Evolutionary conservation across 2,797 vertebrate species (phyloP), one percentile per base, ranked within the genome.

Genomic region (Semaprochilodus insignis): DNA sequence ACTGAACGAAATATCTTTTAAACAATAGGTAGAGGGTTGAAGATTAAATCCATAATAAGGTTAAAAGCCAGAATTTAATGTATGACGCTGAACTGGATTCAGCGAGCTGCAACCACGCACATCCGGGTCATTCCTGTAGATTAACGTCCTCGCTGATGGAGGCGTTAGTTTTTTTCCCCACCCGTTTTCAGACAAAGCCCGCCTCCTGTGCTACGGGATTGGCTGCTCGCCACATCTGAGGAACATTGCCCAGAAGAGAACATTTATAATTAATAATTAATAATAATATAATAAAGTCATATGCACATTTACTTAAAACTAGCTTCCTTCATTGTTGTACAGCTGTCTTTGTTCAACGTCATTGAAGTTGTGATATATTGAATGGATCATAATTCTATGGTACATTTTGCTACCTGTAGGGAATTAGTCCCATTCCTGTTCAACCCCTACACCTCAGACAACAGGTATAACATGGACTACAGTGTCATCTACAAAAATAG

Each of bases 21-120:
- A 25, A 71, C 23, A 52, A 25, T 7, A 52, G 2, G n/a, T 6
- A 27, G n/a, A 52, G 10, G 52, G 0, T 15, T 57, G 10, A 74
- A 10, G 4, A 4, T 21, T 14, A 21, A 36, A 15, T 6, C 40
- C 40, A 44, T 44, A 44, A 44, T 6, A 13, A 16, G 21, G 21
- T 11, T 6, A n/a, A 31, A 59, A 59, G 13, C 10, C 51, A 23
- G 4, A n/a, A 2, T 57, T 40, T 74, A 31, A 44, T 8, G n/a
- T 23, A 23, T 31, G 25, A 52, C 36, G 10, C 67, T 70, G 67
- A 70, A 44, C 67, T 70, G 40, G 40, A 70, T 48, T 70, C 67
- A 70, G 36, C 23, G 34, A 44, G 78, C 34, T 66, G 73, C 63
- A 78, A 65, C 59, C 15, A 75, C 76, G 67, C 81, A 70, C 67